Evolutionary conservation across 2,797 vertebrate genomes (phyloP).

Genomic region (Falco biarmicus): DNA sequence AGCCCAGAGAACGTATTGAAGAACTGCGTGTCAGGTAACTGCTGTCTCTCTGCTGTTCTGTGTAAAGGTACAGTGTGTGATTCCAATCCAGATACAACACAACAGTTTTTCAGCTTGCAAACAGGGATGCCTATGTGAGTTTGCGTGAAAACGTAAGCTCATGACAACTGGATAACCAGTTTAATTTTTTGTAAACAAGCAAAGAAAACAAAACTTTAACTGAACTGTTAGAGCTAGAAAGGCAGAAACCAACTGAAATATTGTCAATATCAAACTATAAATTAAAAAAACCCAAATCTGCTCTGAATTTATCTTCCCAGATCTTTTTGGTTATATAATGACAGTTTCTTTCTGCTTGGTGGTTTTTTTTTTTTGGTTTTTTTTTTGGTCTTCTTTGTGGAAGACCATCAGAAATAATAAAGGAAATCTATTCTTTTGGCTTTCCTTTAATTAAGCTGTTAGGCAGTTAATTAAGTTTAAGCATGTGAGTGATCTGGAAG

Average conservation of each 20-base stretch:
- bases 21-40: not conserved
- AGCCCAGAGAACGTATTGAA: not conserved
- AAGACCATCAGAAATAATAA: not conserved
- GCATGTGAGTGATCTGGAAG: not conserved
- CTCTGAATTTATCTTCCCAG: not conserved
- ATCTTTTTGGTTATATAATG: not conserved
- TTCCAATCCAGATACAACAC: not conserved
- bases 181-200: not conserved
- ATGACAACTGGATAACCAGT: not conserved
- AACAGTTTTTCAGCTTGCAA: not conserved
- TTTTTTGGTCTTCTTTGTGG: not conserved
- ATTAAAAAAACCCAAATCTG: not conserved
- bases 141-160: not conserved
- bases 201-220: not conserved
- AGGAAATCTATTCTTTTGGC: not conserved
- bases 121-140: not conserved
- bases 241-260: not conserved
- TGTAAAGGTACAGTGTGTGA: not conserved
- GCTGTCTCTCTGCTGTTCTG: not conserved
- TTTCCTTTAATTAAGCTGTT: not conserved
- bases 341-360: not conserved
- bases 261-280: not conserved
- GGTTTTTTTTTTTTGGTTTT: not conserved
- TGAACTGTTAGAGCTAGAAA: not conserved
- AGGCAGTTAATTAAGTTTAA: not conserved